phyloP scores from a whole-genome alignment of 1,140 invertebrate genomes.

The Hormaphis cornu region DNA sequence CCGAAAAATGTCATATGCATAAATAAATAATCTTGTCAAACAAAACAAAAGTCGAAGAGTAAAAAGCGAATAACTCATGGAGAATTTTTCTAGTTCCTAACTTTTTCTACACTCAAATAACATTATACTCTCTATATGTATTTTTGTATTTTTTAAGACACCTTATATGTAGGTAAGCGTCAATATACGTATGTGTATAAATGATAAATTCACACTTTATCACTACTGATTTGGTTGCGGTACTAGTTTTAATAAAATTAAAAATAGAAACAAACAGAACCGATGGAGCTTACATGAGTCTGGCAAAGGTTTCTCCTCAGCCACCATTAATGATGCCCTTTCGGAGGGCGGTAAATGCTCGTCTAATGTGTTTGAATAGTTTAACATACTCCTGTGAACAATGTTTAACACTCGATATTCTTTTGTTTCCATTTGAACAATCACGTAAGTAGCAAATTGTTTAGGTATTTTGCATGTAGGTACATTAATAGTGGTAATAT shows the following conservation, averaged over 20 bases:
- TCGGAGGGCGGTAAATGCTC: constrained; percentile 53
- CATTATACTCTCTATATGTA: too few relatives aligned
- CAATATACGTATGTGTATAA: too few relatives aligned
- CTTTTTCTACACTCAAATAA: too few relatives aligned
- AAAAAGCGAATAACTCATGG: too few relatives aligned
- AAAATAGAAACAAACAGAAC: constrained; percentile 1
- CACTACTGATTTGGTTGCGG: too few relatives aligned
- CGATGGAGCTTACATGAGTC: constrained; percentile 64
- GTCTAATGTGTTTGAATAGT: constrained; percentile 72
- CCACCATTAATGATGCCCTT: constrained; percentile 62
- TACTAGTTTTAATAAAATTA: neutral
- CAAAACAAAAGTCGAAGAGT: too few relatives aligned
- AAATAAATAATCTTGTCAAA: too few relatives aligned
- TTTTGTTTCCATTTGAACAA: constrained; percentile 6
- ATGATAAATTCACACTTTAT: too few relatives aligned
- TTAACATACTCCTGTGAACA: constrained; percentile 72
- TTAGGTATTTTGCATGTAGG: constrained; percentile 1
- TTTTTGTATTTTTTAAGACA: too few relatives aligned
- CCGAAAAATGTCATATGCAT: too few relatives aligned
- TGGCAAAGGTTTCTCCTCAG: constrained; percentile 67
- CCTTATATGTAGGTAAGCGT: too few relatives aligned
- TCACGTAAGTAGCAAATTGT: neutral
- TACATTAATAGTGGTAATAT: constrained; percentile 6
- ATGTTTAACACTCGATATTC: constrained; percentile 33
- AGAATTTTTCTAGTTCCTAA: too few relatives aligned